Evolutionary conservation across 2,888 invertebrate genomes (phyloP), one percentile per base, ranked within the genome.

Genomic region (Calameuta filiformis): DNA sequence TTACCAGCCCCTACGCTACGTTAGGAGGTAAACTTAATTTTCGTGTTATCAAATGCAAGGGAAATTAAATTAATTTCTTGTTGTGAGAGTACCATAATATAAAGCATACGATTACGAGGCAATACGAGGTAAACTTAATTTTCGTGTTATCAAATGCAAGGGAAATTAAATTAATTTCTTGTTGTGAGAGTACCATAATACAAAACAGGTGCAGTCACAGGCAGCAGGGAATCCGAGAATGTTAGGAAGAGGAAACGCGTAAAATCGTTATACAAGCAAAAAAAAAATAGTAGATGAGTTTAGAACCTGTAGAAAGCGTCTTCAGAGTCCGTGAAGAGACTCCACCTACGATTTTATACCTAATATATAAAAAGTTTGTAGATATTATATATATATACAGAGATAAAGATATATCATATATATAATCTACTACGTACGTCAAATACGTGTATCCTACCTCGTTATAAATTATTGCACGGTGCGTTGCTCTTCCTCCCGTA

Each of bases 171-270:
- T 56, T 56, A 1, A 23, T 23, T 56, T 23, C 56, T 56, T 9
- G 15, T 23, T 56, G 56, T 56, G 56, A 56, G 56, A 56, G 56
- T 56, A 56, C 56, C 23, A 23, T 56, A 23, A 56, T 56, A 9
- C 23, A 23, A 56, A 23, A 23, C 56, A 56, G 23, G 23, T 23
- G 56, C 6, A 56, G 23, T 56, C 56, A 6, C 3, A 71, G 71
- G 12, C 9, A 31, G 71, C 12, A 56, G 31, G 33, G 31, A 31
- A 71, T 71, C 12, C 23, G 84, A 83, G 82, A 83, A 79, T 80
- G 75, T 69, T 80, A 82, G 83, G 81, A 84, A 83, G 82, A 83
- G 82, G 85, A 83, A 84, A 83, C 79, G 78, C 56, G 73, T 73
- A 83, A 79, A 80, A 82, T 80, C 77, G 77, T 85, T 79, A 75